These are phyloP conservation scores for Cheilinus undulatus DNA, from an alignment of 2,113 vertebrate genomes.

Conservation along the genomic window DNA sequence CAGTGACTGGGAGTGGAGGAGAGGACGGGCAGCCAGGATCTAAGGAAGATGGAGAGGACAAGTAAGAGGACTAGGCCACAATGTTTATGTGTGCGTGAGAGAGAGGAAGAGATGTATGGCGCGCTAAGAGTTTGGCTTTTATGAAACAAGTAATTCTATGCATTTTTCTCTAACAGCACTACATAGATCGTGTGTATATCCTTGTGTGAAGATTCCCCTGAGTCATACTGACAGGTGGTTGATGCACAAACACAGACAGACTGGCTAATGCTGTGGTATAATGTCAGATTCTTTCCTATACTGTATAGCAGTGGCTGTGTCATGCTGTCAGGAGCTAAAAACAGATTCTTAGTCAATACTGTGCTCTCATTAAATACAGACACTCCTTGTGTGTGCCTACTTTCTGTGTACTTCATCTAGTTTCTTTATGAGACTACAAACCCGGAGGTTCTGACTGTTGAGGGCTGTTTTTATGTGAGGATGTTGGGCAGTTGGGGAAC, in stretches of 20 bases:
- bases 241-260: conserved; percentile 27
- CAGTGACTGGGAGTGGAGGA: conserved; percentile 87
- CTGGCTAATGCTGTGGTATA: conserved; percentile 32
- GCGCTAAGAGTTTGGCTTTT: not conserved
- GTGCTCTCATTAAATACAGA: not conserved
- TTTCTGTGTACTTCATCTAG: conserved; percentile 23
- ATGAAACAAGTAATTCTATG: conserved; percentile 7
- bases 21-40: conserved; percentile 70
- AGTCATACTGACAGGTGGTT: conserved; percentile 72
- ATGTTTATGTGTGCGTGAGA: conserved; percentile 27
- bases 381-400: conserved; percentile 5
- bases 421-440: conserved; percentile 35
- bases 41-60: conserved; percentile 83
- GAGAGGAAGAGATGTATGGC: not conserved
- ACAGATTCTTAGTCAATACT: conserved; percentile 44
- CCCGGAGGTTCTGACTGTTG: conserved; percentile 17
- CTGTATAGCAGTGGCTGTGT: conserved; percentile 9
- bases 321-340: conserved; percentile 40
- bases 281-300: conserved; percentile 52
- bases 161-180: not conserved
- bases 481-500: conserved; percentile 39
- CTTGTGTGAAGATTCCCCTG: conserved; percentile 44
- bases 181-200: conserved; percentile 20
- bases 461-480: conserved; percentile 12
- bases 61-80: conserved; percentile 73